Evolutionary conservation across 2,797 vertebrate species (phyloP), one percentile per base, ranked within the genome.

Genomic region (Gadopsis marmoratus): DNA sequence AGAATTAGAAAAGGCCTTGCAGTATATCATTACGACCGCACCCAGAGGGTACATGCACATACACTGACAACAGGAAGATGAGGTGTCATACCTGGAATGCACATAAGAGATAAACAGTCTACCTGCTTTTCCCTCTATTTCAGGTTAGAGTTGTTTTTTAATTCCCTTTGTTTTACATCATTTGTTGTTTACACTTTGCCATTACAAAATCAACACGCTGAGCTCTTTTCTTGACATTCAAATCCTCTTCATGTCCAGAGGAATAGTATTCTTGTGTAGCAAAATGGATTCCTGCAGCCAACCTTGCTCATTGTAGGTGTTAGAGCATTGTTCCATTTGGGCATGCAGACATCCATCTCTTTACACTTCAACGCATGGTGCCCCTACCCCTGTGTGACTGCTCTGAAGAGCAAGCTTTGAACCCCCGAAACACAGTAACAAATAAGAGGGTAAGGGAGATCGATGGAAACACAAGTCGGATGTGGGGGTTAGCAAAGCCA

Each of bases 381-480:
- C 77, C 71, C 60, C 62, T 79, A 79, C 78, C 87, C 70, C 71
- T 53, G 71, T 77, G 81, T 73, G 81, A 90, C 86, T 70, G 82
- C 80, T 92, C 88, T 71, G 86, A 83, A 82, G 89, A 77, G 83
- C 77, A 82, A 74, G 87, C 94, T 95, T 95, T 95, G 94, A 95
- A 95, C 92, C 86, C 83, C 78, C 73, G 75, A 86, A 89, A 89
- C 91, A 90, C 83, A 84, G 89, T 89, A 92, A 92, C 94, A 95
- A 95, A 95, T 90, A 93, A 82, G 82, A 92, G 91, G 82, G 91
- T 88, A 78, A 90, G 78, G 79, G 78, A 91, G 93, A 95, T 95
- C 93, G 88, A 96, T 95, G 91, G 90, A 86, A 94, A 95, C 89
- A 94, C 91, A 90, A 95, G 93, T 95, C 91, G 90, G 93, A 95